Conservation (phyloP, 1,140 invertebrate species). For the Ceratina calcarata region DNA sequence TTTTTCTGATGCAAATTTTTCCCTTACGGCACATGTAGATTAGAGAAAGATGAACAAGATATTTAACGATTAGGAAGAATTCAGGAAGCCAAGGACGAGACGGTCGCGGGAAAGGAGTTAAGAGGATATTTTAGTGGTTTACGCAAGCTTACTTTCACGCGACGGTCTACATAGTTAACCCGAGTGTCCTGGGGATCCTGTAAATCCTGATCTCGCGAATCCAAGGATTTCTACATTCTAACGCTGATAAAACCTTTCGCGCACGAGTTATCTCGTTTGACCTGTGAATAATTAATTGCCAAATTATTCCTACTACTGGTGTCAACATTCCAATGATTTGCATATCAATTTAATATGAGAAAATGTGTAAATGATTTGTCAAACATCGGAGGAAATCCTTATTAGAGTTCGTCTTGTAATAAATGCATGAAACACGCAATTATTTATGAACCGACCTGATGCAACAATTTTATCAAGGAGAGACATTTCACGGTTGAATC, state of each 20-base stretch:
- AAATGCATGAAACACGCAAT: too few species aligned
- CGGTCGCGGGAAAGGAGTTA: background rate
- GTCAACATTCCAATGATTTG: too few species aligned
- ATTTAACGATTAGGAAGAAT: background rate
- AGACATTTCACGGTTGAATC: slow-evolving; percentile 12
- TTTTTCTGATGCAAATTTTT: too few species aligned
- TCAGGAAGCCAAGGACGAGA: slow-evolving; percentile 5
- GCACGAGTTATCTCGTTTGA: slow-evolving; percentile 49
- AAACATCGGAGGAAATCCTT: too few species aligned
- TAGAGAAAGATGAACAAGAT: background rate
- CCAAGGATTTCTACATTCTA: slow-evolving; percentile 71
- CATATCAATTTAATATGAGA: too few species aligned
- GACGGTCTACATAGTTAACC: background rate
- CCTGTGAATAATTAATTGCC: too few species aligned
- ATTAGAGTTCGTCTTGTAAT: too few species aligned
- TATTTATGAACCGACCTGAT: too few species aligned
- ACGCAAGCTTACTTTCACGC: slow-evolving; percentile 38
- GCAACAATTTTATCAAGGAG: background rate
- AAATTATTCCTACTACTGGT: too few species aligned
- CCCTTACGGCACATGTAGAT: too few species aligned
- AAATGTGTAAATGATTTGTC: too few species aligned
- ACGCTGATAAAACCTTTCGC: slow-evolving; percentile 56
- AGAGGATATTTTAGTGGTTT: background rate
- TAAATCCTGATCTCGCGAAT: background rate
- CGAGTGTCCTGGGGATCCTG: background rate